Evolutionary conservation across 2,888 invertebrate genomes (phyloP).

Genomic region (Cecidostiba fungosa): DNA sequence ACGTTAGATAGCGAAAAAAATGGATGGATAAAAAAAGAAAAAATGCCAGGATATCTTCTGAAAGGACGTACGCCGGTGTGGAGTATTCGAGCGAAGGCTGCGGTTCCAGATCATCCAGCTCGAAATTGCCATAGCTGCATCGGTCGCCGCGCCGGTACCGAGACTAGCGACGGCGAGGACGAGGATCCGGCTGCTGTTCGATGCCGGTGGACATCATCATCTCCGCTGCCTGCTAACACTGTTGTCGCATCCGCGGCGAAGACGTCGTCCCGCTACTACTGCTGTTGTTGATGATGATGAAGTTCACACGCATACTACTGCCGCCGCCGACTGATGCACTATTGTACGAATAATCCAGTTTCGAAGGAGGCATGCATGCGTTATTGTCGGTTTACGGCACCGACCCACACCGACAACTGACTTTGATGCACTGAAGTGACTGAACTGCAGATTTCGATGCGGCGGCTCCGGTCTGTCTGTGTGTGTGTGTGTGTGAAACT

Average conservation of each 20-base stretch:
- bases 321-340: neutral
- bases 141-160: conserved; percentile 35
- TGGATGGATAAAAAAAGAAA: conserved; percentile 43
- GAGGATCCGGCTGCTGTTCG: neutral
- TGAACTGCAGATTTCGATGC: neutral
- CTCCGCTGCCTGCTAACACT: neutral
- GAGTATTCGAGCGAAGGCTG: conserved; percentile 79
- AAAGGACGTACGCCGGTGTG: conserved; percentile 80
- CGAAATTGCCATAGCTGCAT: conserved; percentile 80
- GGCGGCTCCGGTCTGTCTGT: neutral
- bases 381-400: neutral
- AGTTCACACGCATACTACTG: neutral
- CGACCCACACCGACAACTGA: neutral
- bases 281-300: neutral
- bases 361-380: neutral
- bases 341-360: neutral
- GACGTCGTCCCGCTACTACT: neutral
- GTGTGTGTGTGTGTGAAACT: neutral
- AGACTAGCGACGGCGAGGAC: conserved; percentile 34
- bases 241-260: neutral
- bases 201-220: conserved; percentile 35
- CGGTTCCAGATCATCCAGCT: conserved; percentile 82
- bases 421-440: neutral
- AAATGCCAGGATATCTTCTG: neutral
- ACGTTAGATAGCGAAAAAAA: neutral